A percentile compares a stretch with the other conserved stretches of the same genome.
Evolutionary conservation across 2,113 vertebrate species (phyloP).

Genomic region (Galbula dea): DNA sequence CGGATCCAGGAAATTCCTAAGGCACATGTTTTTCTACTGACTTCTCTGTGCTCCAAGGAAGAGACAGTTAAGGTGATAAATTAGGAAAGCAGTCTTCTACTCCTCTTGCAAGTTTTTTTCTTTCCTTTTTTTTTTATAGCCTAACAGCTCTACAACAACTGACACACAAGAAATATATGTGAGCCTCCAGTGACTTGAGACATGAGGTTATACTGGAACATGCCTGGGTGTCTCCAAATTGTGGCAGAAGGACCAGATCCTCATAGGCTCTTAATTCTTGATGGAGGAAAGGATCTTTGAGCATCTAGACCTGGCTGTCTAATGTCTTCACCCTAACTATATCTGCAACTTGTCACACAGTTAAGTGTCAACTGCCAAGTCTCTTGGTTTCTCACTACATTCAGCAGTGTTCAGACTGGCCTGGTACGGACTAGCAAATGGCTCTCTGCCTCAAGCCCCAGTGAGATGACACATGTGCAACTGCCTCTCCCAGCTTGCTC

Average conservation of each 20-base stretch:
- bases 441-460: neutral
- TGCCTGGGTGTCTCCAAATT: neutral
- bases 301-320: neutral
- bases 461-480: neutral
- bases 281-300: neutral
- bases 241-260: neutral
- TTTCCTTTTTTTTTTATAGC: neutral
- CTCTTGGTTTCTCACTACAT: neutral
- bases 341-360: neutral
- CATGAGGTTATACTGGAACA: neutral
- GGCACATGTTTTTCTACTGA: neutral
- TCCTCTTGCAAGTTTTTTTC: neutral
- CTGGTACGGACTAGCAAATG: fast-evolving
- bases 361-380: neutral
- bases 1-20: slow-evolving; percentile 19
- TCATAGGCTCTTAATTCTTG: neutral
- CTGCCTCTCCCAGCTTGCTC: neutral
- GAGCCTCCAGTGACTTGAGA: neutral
- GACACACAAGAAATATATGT: neutral
- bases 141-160: neutral
- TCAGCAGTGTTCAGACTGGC: neutral
- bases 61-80: neutral
- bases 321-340: neutral
- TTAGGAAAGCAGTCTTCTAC: neutral
- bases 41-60: neutral